These are phyloP conservation scores for Bovichtus variegatus DNA, from an alignment of 2,797 vertebrate species.

Conservation along the genomic window DNA sequence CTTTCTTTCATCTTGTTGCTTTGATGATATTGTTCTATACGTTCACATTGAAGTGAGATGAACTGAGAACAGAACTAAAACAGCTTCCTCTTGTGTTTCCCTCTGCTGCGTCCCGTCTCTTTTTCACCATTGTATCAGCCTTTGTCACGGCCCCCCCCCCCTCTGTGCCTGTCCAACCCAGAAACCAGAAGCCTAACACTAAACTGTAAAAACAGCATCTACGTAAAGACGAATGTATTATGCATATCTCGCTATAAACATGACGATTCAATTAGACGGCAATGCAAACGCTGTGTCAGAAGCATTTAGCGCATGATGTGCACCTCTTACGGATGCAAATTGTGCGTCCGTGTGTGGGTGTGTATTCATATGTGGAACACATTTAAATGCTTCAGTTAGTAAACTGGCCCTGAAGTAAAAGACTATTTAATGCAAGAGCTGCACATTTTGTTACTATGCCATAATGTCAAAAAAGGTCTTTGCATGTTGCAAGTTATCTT, in stretches of 20 bases:
- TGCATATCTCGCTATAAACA: constrained; percentile 54
- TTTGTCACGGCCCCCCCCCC: constrained; percentile 6
- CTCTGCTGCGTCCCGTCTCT: not conserved
- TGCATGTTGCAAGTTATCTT: constrained; percentile 1
- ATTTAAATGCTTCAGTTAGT: constrained; percentile 47
- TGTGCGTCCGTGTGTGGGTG: constrained; percentile 40
- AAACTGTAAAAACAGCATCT: constrained; percentile 43
- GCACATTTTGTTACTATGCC: not conserved
- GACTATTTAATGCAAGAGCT: constrained; percentile 13
- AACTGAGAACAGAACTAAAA: constrained; percentile 6
- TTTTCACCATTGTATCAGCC: not conserved
- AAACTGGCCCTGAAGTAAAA: constrained; percentile 33
- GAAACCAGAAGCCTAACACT: constrained; percentile 21
- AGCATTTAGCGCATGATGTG: constrained; percentile 54
- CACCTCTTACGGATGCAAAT: constrained; percentile 51
- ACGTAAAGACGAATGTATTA: constrained; percentile 48
- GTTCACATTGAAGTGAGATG: constrained; percentile 13
- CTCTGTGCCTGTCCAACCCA: constrained; percentile 32
- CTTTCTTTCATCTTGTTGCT: constrained; percentile 20
- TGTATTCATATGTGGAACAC: constrained; percentile 40
- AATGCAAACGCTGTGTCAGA: constrained; percentile 59
- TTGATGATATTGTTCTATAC: constrained; percentile 36
- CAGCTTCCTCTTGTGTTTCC: constrained; percentile 3
- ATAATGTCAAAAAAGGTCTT: not conserved
- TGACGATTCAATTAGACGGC: constrained; percentile 55